These are phyloP conservation scores for Drosophila vallismaia DNA, from an alignment of 2,888 invertebrate genomes.

Conservation along the genomic window DNA sequence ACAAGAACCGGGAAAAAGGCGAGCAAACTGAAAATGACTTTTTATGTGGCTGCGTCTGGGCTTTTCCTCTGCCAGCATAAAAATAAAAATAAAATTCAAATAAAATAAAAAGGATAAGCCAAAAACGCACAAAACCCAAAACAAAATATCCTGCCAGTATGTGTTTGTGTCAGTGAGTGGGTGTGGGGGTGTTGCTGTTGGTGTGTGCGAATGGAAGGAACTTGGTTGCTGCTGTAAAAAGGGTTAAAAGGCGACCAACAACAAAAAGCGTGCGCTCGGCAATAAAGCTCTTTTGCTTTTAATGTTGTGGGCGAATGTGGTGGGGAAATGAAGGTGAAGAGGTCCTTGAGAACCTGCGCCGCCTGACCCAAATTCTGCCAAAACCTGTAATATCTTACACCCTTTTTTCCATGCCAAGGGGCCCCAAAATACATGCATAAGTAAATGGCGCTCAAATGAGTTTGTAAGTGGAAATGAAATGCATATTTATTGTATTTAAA, in stretches of 20 bases:
- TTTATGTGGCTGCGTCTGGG: slow-evolving; percentile 64
- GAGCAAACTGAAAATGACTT: slow-evolving; percentile 73
- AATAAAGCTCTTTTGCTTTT: slow-evolving; percentile 69
- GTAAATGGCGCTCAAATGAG: slow-evolving; percentile 73
- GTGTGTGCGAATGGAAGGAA: slow-evolving; percentile 10
- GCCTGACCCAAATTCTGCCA: slow-evolving; percentile 59
- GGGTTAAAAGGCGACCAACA: slow-evolving; percentile 63
- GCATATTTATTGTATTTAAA: slow-evolving; percentile 78
- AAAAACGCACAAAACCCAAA: slow-evolving; percentile 66
- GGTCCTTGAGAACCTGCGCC: slow-evolving; percentile 19
- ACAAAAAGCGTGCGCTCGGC: slow-evolving; percentile 51
- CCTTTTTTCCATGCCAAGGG: slow-evolving; percentile 46
- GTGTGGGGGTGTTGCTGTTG: background rate
- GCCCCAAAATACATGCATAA: slow-evolving; percentile 64
- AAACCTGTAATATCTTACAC: slow-evolving; percentile 62
- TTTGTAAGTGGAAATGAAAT: slow-evolving; percentile 77
- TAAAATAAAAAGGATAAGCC: slow-evolving; percentile 70
- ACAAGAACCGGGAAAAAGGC: slow-evolving; percentile 16
- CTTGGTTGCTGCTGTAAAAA: slow-evolving; percentile 46
- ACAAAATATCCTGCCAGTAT: slow-evolving; percentile 51
- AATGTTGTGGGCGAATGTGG: slow-evolving; percentile 59
- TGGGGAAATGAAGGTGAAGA: slow-evolving; percentile 36
- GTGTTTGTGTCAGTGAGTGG: slow-evolving; percentile 1
- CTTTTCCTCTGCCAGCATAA: slow-evolving; percentile 64
- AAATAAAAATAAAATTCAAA: slow-evolving; percentile 78